Conservation (phyloP, 1,140 invertebrate species). For the Rhynchophorus ferrugineus region DNA sequence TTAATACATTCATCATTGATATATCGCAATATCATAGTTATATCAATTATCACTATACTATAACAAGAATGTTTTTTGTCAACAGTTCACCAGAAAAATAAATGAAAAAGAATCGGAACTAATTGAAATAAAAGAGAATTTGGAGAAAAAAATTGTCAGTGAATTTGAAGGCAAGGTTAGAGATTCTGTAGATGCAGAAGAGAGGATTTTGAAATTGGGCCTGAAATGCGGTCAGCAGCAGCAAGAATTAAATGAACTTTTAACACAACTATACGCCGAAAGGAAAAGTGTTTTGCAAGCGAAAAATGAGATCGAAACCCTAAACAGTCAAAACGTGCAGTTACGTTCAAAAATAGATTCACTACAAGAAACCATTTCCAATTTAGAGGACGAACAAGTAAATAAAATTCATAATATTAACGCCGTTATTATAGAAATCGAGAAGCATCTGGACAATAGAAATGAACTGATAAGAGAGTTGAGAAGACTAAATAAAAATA, state of each 20-base stretch:
- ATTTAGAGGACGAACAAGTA: background rate
- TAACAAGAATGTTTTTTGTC: too few species aligned
- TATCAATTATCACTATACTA: too few species aligned
- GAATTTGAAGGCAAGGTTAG: conserved; percentile 5
- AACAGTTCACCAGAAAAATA: too few species aligned
- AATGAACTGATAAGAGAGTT: background rate
- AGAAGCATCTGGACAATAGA: background rate
- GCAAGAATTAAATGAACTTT: background rate
- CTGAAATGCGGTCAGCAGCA: background rate
- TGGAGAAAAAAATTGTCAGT: background rate
- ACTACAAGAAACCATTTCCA: background rate
- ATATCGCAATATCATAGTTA: too few species aligned
- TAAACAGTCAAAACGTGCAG: background rate
- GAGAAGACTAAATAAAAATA: background rate
- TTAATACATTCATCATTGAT: too few species aligned
- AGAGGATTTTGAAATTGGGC: background rate
- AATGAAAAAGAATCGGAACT: conserved; percentile 1
- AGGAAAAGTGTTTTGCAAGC: background rate
- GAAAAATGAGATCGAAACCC: background rate
- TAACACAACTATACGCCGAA: background rate
- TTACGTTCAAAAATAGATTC: background rate
- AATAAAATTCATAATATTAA: background rate
- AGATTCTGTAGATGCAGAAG: conserved; percentile 3
- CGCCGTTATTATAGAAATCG: background rate
- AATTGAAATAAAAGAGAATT: background rate